Conservation (phyloP, 2,888 invertebrate genomes). For the Pyrrhia umbra region DNA sequence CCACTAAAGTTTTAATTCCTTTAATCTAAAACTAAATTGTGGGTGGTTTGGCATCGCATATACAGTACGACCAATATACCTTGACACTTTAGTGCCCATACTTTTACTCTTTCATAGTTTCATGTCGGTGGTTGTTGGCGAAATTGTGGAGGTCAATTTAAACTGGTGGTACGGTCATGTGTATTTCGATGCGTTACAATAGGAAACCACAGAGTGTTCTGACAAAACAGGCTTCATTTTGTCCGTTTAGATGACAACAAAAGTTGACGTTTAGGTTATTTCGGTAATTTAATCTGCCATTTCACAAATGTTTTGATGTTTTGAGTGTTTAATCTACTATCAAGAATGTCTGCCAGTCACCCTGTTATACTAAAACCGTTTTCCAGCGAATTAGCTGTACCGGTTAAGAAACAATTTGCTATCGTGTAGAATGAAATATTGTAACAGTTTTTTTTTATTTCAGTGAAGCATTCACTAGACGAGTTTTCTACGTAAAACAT, state of each 20-base stretch:
- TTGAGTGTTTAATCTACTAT: not conserved
- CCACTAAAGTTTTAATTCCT: conserved; percentile 57
- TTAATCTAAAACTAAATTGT: conserved; percentile 45
- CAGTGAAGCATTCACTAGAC: no score
- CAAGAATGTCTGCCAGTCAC: not conserved
- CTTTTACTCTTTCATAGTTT: conserved; percentile 29
- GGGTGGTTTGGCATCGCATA: conserved; percentile 23
- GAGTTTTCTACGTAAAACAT: no score
- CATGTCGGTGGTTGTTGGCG: conserved; percentile 9
- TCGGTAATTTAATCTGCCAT: conserved; percentile 17
- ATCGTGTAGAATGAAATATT: no score
- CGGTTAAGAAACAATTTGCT: no score
- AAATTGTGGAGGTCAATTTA: conserved; percentile 32
- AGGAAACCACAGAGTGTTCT: conserved; percentile 62
- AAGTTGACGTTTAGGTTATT: conserved; percentile 13
- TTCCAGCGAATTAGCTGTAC: no score
- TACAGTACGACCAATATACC: conserved; percentile 54
- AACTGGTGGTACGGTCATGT: conserved; percentile 42
- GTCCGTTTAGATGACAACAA: conserved; percentile 21
- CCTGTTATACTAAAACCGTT: not conserved
- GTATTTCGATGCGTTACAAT: conserved; percentile 27
- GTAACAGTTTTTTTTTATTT: no score
- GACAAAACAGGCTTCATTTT: conserved; percentile 62
- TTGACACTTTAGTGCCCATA: conserved; percentile 50
- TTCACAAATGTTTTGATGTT: conserved; percentile 3